A percentile compares a stretch with the other conserved stretches of the same genome.
These are phyloP conservation scores for Conger conger DNA, from an alignment of 2,113 vertebrate genomes.

Conservation along the genomic window DNA sequence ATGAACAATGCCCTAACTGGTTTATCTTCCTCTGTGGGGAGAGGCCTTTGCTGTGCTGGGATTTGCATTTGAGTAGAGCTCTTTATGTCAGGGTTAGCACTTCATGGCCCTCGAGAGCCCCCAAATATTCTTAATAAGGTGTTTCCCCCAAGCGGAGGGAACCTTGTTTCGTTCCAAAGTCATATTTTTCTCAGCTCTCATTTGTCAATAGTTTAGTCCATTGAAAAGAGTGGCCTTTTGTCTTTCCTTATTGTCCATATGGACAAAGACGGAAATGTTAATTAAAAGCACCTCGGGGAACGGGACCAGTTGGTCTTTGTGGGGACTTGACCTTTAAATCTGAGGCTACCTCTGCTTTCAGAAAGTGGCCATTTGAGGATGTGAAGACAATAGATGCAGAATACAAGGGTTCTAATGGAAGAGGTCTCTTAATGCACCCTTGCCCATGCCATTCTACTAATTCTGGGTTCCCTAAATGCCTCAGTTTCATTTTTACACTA, in stretches of 20 bases:
- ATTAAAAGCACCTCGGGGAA: slow-evolving; percentile 16
- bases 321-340: slow-evolving; percentile 27
- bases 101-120: not conserved
- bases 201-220: slow-evolving; percentile 24
- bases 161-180: not conserved
- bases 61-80: slow-evolving; percentile 69
- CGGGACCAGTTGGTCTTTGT: slow-evolving; percentile 7
- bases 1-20: slow-evolving; percentile 71
- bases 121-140: slow-evolving; percentile 15
- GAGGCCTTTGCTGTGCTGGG: slow-evolving; percentile 61
- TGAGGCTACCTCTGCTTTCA: slow-evolving; percentile 4
- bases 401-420: slow-evolving; percentile 1
- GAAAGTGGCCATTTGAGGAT: slow-evolving; percentile 12
- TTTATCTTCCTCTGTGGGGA: slow-evolving; percentile 64
- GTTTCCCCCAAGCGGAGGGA: not conserved
- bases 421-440: slow-evolving; percentile 22
- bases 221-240: slow-evolving; percentile 15
- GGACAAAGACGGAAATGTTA: slow-evolving; percentile 20
- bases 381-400: not conserved
- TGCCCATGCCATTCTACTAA: slow-evolving; percentile 13
- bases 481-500: not conserved
- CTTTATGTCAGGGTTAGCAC: slow-evolving; percentile 53
- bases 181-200: slow-evolving; percentile 22
- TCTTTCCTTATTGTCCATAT: slow-evolving; percentile 23
- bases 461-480: not conserved